Base-by-base conservation (phyloP, 1,140 invertebrate species). In the Acromyrmex charruanus region DNA sequence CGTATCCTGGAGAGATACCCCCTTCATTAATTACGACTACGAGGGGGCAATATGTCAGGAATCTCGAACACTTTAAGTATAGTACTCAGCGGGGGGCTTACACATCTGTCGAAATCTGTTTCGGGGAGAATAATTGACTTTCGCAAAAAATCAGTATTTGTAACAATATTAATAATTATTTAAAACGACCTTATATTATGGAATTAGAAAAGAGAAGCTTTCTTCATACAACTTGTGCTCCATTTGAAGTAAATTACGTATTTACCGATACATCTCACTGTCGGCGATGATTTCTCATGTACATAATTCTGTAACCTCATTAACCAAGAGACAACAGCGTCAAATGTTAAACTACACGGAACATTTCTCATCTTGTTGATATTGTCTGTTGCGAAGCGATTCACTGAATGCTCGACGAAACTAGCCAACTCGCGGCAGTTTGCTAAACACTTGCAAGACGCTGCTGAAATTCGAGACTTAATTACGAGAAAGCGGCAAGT, bases 21-120 rank as follows among this genome's bases (percentile, higher is more conserved):
- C 89, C 77, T 89, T 87, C 88, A 89, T 89, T 90, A 89, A 89
- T 89, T 90, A 89, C 59, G 55, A 77, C 51, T 72, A 85, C 88
- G 65, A 88, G 81, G 89, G 88, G 79, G 69, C 89, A 90, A 90
- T 90, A 90, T 90, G 89, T 69, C 89, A 90, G 89, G 80, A 88
- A 89, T 89, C 88, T 89, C 63, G 71, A 77, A 58, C 87, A 89
- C 84, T 89, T 89, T 69, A 59, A 49, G 69, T 44, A 25, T 75
- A 39, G 59, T 80, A 69, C 84, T 86, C 85, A 80, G 25, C 51
- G 51, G 51, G 9, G 49, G 75, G 53, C 71, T 81, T 77, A 85
- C 82, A 74, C 88, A 89, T 85, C 87, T 89, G 88, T 55, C 87
- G 61, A 89, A 86, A 25, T 61, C 74, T 58, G 12, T 31, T 69